These are phyloP conservation scores for Hirudo medicinalis DNA, from an alignment of 1,140 invertebrate species.

Conservation along the genomic window DNA sequence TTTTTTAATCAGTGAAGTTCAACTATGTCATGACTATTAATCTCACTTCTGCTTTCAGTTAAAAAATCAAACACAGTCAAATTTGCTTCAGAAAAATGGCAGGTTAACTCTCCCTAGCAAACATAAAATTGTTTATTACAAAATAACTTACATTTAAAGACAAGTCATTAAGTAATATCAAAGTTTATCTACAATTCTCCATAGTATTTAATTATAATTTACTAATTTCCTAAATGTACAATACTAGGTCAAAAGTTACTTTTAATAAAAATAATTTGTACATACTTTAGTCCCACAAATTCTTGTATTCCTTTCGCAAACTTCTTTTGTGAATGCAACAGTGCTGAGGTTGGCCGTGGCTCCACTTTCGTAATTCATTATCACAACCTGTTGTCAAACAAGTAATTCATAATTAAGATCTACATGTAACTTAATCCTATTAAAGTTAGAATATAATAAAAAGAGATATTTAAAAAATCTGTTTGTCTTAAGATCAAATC, in stretches of 20 bases:
- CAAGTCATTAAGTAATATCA: no score
- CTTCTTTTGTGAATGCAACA: constrained; percentile 42
- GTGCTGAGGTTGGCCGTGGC: constrained; percentile 41
- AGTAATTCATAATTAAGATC: no score
- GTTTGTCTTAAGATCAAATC: no score
- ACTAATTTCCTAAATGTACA: no score
- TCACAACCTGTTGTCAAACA: constrained; percentile 32
- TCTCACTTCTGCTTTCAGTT: constrained; percentile 26
- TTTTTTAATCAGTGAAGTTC: no score
- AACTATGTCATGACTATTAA: not conserved
- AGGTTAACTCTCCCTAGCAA: constrained; percentile 32
- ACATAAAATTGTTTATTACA: not conserved
- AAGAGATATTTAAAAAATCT: no score
- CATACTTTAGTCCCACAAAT: constrained; percentile 36
- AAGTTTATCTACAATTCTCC: no score
- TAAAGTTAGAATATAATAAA: no score
- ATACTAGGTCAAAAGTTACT: not conserved
- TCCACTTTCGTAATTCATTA: constrained; percentile 43
- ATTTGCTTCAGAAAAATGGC: constrained; percentile 19
- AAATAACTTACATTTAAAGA: no score
- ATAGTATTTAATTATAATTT: no score
- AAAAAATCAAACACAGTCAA: constrained; percentile 29
- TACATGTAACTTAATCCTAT: no score
- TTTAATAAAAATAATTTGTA: not conserved
- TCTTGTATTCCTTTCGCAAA: constrained; percentile 36